Percentiles rank a stretch among this genome's conserved stretches.
Conservation (phyloP, 1,140 invertebrate genomes). For the Drosophila pandora region DNA sequence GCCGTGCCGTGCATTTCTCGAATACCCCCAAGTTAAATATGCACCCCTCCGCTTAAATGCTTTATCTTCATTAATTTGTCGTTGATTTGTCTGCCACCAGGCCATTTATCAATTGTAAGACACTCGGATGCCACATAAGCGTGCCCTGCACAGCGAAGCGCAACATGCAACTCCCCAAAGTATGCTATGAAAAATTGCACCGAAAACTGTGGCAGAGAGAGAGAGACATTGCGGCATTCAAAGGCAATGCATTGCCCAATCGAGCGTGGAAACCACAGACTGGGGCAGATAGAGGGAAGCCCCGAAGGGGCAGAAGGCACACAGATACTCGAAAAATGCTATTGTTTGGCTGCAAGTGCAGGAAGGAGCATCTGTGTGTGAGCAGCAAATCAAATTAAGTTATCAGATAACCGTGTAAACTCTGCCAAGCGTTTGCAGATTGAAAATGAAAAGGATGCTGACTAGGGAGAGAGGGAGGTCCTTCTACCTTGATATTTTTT, state of each 20-base stretch:
- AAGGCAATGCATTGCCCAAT: slow-evolving; percentile 30
- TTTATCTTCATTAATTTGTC: slow-evolving; percentile 28
- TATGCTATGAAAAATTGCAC: slow-evolving; percentile 72
- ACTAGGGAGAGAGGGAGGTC: no score
- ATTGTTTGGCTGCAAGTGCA: slow-evolving; percentile 49
- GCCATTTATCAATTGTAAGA: slow-evolving; percentile 42
- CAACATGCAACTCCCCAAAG: slow-evolving; percentile 41
- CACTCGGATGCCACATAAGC: slow-evolving; percentile 1
- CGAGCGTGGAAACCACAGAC: slow-evolving; percentile 62
- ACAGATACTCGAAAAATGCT: slow-evolving; percentile 4
- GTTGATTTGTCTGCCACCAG: slow-evolving; percentile 13
- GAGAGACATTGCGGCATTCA: slow-evolving; percentile 23
- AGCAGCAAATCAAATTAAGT: slow-evolving; percentile 74
- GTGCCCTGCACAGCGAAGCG: neutral
- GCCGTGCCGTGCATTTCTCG: no score
- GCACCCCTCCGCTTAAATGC: neutral
- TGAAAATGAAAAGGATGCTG: neutral
- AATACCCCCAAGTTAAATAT: no score
- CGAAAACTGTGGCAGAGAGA: slow-evolving; percentile 44
- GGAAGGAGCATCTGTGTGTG: slow-evolving; percentile 29
- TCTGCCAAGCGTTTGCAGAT: slow-evolving; percentile 38
- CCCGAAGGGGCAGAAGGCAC: neutral
- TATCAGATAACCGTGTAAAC: slow-evolving; percentile 69
- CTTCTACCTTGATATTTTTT: slow-evolving; percentile 50
- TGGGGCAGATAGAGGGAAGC: slow-evolving; percentile 1